phyloP scores from a whole-genome alignment of 1,140 invertebrate genomes.

The Pomacea maculata region DNA sequence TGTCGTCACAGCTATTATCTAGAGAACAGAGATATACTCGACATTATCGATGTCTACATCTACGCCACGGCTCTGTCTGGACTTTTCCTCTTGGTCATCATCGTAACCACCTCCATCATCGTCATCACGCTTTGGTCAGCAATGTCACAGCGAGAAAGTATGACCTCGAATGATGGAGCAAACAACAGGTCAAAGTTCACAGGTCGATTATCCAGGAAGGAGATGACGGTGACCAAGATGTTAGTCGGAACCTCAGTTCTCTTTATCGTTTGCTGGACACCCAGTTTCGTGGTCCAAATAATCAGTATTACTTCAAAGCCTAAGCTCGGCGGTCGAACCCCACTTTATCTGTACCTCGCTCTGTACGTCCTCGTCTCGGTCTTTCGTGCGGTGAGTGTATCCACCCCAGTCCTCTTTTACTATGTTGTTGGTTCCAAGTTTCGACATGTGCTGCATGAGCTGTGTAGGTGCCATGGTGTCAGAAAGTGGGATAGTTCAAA shows the following conservation, averaged over 20 bases:
- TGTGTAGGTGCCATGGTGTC: too few relatives aligned
- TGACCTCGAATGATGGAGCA: neutral
- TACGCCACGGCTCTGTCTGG: constrained; percentile 16
- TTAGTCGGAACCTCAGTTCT: constrained; percentile 18
- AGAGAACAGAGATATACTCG: neutral
- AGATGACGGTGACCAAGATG: constrained; percentile 16
- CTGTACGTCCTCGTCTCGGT: too few relatives aligned
- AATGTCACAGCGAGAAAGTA: constrained; percentile 1
- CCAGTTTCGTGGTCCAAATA: constrained; percentile 3
- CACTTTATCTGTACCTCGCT: too few relatives aligned
- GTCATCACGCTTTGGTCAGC: constrained; percentile 15
- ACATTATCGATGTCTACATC: constrained; percentile 9
- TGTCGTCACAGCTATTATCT: constrained; percentile 7
- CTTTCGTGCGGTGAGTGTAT: too few relatives aligned
- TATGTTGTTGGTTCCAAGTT: too few relatives aligned
- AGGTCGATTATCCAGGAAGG: neutral
- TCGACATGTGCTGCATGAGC: too few relatives aligned
- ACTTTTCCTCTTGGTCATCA: constrained; percentile 1
- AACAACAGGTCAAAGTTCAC: neutral
- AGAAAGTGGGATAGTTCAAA: too few relatives aligned
- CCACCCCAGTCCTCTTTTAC: too few relatives aligned
- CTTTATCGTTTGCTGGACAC: constrained; percentile 17
- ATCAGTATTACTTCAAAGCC: too few relatives aligned
- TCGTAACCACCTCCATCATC: constrained; percentile 12
- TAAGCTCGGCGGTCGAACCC: too few relatives aligned